Conservation (phyloP, 2,888 invertebrate species). For the Reticulitermes lucifugus region DNA sequence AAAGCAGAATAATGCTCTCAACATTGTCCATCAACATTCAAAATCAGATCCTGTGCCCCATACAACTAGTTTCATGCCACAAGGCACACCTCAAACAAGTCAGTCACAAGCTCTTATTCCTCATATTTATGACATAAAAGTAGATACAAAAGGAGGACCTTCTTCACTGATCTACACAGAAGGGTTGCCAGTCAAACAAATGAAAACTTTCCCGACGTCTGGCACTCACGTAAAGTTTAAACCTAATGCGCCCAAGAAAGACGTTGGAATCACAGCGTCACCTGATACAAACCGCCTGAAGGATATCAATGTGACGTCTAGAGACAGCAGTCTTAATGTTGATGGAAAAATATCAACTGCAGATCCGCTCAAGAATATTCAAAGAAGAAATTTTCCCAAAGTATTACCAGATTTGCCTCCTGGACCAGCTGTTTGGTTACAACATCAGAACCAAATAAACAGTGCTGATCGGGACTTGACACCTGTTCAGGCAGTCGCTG, state of each 20-base stretch:
- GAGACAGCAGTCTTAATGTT: constrained; percentile 68
- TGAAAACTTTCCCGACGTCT: constrained; percentile 46
- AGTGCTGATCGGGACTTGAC: constrained; percentile 25
- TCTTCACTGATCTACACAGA: neutral
- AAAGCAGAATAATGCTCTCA: constrained; percentile 58
- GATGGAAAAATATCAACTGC: constrained; percentile 69
- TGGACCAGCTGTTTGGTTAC: constrained; percentile 71
- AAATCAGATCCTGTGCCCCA: constrained; percentile 73
- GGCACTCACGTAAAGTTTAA: neutral
- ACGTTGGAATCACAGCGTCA: constrained; percentile 58
- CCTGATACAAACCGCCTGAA: constrained; percentile 55
- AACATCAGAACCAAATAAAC: constrained; percentile 16
- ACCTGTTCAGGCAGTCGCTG: constrained; percentile 57
- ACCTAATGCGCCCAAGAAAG: neutral
- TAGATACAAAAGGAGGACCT: neutral
- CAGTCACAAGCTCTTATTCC: neutral
- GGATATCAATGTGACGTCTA: constrained; percentile 82
- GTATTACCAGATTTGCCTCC: constrained; percentile 79
- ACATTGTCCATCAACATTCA: constrained; percentile 74
- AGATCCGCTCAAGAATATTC: constrained; percentile 79
- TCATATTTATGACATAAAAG: neutral
- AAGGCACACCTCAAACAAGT: neutral
- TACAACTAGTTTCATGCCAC: neutral
- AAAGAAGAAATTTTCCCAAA: constrained; percentile 85
- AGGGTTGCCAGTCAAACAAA: neutral